phyloP scores from a whole-genome alignment of 1,140 invertebrate genomes.

The Pemphigus obesinymphae region DNA sequence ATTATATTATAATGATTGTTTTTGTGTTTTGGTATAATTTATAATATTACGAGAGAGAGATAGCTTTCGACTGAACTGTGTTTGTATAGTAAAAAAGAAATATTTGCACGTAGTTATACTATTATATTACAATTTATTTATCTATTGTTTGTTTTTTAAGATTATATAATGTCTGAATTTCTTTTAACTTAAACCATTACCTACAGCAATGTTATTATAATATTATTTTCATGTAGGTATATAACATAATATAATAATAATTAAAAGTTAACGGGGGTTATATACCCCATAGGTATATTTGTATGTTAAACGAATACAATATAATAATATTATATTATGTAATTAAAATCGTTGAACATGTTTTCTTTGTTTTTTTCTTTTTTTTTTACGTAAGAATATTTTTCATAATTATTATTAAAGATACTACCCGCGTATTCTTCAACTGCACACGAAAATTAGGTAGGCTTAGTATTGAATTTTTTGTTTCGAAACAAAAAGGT shows the following conservation, averaged over 20 bases:
- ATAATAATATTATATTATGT: no score
- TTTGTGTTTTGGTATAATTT: no score
- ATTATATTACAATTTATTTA: not conserved
- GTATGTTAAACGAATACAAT: not conserved
- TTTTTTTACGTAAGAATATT: not conserved
- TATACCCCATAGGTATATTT: not conserved
- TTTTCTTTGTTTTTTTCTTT: not conserved
- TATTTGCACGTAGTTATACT: not conserved
- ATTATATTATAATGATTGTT: no score
- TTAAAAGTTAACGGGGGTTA: not conserved
- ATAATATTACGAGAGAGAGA: no score
- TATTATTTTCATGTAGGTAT: not conserved
- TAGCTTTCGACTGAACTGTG: no score
- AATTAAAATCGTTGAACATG: not conserved
- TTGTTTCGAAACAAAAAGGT: not conserved
- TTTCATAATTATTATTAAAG: not conserved
- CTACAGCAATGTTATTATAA: not conserved
- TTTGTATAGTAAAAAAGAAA: not conserved
- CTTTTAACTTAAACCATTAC: not conserved
- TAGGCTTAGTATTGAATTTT: not conserved
- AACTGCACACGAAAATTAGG: not conserved
- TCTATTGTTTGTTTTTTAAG: not conserved
- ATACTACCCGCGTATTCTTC: not conserved
- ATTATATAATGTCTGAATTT: not conserved
- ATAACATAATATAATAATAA: not conserved